Evolutionary conservation across 1,140 invertebrate species (phyloP).

Genomic region (Lethrus apterus): DNA sequence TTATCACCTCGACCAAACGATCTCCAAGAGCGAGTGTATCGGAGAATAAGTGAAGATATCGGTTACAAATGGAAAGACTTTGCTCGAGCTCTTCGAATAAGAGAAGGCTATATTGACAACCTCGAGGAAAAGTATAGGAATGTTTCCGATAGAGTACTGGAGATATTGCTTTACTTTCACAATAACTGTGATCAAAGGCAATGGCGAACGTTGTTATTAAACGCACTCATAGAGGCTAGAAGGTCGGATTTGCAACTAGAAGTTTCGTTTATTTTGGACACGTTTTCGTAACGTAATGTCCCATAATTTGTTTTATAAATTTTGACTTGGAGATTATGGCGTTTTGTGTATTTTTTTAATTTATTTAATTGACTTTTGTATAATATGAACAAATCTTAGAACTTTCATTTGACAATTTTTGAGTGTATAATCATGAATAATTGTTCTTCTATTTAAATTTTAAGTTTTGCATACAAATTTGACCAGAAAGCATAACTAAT

Average conservation of each 20-base stretch:
- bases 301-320: no score
- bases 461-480: no score
- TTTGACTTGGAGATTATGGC: no score
- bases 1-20: no score
- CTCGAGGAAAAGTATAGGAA: constrained; percentile 39
- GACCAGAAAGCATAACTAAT: no score
- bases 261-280: constrained; percentile 12
- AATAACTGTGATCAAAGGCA: neutral
- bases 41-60: constrained; percentile 41
- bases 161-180: neutral
- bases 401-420: no score
- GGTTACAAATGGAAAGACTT: constrained; percentile 49
- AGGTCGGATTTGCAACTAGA: neutral
- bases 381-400: no score
- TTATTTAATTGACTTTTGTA: no score
- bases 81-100: constrained; percentile 45
- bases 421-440: no score
- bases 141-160: constrained; percentile 4
- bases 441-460: no score
- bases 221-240: constrained; percentile 1
- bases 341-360: no score
- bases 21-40: neutral
- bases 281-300: no score
- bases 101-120: constrained; percentile 46
- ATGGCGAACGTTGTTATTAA: neutral